Evolutionary conservation across 2,113 vertebrate genomes (phyloP).

Genomic region (Brachyistius frenatus): DNA sequence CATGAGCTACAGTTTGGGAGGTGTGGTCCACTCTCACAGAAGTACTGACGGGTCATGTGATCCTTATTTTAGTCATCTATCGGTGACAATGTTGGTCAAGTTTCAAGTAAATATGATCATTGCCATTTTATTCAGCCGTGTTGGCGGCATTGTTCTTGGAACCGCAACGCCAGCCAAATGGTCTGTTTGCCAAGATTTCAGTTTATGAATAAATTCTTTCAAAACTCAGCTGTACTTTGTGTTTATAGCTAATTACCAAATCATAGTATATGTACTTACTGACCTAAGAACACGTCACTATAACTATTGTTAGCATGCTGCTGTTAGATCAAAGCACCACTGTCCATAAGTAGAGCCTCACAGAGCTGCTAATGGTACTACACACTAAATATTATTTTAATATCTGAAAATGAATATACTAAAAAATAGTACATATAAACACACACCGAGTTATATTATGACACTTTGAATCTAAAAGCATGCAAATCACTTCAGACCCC

Average conservation of each 20-base stretch:
- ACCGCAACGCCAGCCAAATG: not conserved
- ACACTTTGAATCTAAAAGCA: constrained; percentile 1
- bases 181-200: too few species aligned
- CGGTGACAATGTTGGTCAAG: not conserved
- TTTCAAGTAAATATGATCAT: constrained; percentile 6
- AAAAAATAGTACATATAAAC: not conserved
- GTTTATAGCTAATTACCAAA: too few species aligned
- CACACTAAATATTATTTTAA: not conserved
- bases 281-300: too few species aligned
- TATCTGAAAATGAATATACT: not conserved
- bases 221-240: too few species aligned
- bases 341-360: too few species aligned
- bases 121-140: not conserved
- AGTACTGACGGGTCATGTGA: constrained; percentile 60
- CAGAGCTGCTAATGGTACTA: not conserved
- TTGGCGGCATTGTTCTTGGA: not conserved
- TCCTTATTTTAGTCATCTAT: constrained; percentile 28
- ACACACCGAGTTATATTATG: not conserved
- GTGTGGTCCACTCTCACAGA: constrained; percentile 34
- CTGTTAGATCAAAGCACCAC: not conserved
- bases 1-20: constrained; percentile 49
- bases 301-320: too few species aligned
- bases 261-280: too few species aligned
- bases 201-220: too few species aligned
- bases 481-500: not conserved